Base-by-base conservation (phyloP, 2,888 invertebrate genomes). In the Erebia aethiops region DNA sequence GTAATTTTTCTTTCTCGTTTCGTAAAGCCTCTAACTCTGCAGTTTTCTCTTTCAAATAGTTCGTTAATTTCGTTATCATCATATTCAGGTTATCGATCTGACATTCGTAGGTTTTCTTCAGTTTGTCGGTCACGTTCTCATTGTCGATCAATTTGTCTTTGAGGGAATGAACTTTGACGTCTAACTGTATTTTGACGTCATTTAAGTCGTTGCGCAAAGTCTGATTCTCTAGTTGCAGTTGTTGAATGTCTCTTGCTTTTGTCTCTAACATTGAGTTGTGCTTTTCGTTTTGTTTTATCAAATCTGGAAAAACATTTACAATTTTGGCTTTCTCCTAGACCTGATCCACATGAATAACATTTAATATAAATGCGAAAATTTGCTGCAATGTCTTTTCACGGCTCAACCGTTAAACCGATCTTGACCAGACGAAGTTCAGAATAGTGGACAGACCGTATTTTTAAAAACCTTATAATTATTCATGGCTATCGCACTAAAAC, bases 1-100 rank as follows among this genome's bases (percentile, higher is more conserved):
- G 81, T 35, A 87, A 65, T 2, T 77, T 77, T 10, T 87, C 87
- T 60, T 85, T 87, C 49, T 89, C 89, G 58, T 82, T 86, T 26
- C 82, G 81, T 2, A 78, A 43, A 0, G 76, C 46, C 0, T 89
- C 88, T 13, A 89, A 54, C 71, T 90, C 89, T 0, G 70, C 21
- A 2, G 87, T 81, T 73, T 89, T 89, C 56, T 89, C 89, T 78
- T 87, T 89, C 74, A 89, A 78, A 76, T 86, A 88, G 72, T 81
- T 83, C 0, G 84, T 82, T 13, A 90, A 72, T 73, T 90, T 89
- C 1, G 81, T 83, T 10, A 88, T 80, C 88, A 89, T 87, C 13
- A 86, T 71, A 74, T 90, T 88, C 52, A 87, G 79, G 73, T 87
- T 89, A 64, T 87, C 86, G 57, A 88, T 88, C 74, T 88, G 89